Conservation (phyloP, 2,888 invertebrate genomes). For the Pycnomerus fuliginosus region DNA sequence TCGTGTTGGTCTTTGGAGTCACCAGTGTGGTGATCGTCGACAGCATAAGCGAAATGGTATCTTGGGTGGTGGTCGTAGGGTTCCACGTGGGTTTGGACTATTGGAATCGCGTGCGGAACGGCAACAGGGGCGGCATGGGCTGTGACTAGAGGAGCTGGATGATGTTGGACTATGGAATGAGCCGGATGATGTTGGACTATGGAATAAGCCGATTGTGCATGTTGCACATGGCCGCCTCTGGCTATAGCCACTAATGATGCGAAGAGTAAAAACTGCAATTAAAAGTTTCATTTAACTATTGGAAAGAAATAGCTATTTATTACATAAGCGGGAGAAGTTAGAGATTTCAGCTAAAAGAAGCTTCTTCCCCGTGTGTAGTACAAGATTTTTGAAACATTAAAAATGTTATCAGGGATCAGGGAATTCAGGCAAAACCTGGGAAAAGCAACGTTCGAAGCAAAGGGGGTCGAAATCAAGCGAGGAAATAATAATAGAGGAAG, state of each 20-base stretch:
- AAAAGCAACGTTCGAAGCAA: too few relatives aligned
- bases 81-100: conserved; percentile 42
- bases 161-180: conserved; percentile 29
- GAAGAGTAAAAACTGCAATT: conserved; percentile 18
- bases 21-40: conserved; percentile 48
- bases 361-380: too few relatives aligned
- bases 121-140: conserved; percentile 18
- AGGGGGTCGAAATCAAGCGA: too few relatives aligned
- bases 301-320: too few relatives aligned
- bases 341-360: too few relatives aligned
- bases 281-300: too few relatives aligned
- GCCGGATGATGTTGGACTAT: conserved; percentile 38
- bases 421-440: too few relatives aligned
- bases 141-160: conserved; percentile 27
- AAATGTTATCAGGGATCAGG: too few relatives aligned
- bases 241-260: conserved; percentile 25
- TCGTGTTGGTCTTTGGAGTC: conserved; percentile 51
- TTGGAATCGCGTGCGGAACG: conserved; percentile 26
- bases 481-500: too few relatives aligned
- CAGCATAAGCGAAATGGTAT: conserved; percentile 48
- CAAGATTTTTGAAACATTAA: too few relatives aligned
- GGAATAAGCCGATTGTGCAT: conserved; percentile 35
- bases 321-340: too few relatives aligned
- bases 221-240: conserved; percentile 28
- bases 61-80: conserved; percentile 48